Evolutionary conservation across 2,113 vertebrate genomes (phyloP).

Genomic region (Sturnus vulgaris): DNA sequence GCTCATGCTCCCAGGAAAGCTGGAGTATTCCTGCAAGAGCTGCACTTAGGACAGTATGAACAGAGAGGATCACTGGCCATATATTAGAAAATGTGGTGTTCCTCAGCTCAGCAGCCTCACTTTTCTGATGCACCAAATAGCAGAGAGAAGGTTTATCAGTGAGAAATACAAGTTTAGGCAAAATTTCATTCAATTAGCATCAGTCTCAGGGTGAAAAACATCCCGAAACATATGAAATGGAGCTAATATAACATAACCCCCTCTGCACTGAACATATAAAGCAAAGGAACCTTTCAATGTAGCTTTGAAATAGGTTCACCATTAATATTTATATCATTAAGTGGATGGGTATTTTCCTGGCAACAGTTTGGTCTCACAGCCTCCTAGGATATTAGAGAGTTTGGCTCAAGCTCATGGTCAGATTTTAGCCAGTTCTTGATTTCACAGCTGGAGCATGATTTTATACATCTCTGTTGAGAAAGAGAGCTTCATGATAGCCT

Average conservation of each 20-base stretch:
- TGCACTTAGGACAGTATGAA: not conserved
- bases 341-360: not conserved
- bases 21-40: not conserved
- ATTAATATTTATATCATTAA: not conserved
- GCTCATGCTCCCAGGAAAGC: not conserved
- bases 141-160: not conserved
- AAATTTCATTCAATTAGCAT: not conserved
- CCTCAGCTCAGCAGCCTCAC: not conserved
- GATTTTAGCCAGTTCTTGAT: not conserved
- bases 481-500: not conserved
- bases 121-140: not conserved
- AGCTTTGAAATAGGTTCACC: not conserved
- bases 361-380: not conserved
- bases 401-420: not conserved
- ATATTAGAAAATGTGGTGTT: not conserved
- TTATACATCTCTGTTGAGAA: constrained; percentile 9
- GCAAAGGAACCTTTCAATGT: not conserved
- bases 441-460: not conserved
- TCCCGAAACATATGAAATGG: not conserved
- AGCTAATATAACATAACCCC: not conserved
- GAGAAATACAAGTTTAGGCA: not conserved
- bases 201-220: not conserved
- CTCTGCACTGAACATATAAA: not conserved
- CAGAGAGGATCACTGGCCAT: not conserved
- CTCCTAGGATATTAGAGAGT: not conserved